Percentiles rank a stretch among this genome's conserved stretches.
phyloP scores from a whole-genome alignment of 2,113 vertebrate species.

The Lophochroa leadbeateri region DNA sequence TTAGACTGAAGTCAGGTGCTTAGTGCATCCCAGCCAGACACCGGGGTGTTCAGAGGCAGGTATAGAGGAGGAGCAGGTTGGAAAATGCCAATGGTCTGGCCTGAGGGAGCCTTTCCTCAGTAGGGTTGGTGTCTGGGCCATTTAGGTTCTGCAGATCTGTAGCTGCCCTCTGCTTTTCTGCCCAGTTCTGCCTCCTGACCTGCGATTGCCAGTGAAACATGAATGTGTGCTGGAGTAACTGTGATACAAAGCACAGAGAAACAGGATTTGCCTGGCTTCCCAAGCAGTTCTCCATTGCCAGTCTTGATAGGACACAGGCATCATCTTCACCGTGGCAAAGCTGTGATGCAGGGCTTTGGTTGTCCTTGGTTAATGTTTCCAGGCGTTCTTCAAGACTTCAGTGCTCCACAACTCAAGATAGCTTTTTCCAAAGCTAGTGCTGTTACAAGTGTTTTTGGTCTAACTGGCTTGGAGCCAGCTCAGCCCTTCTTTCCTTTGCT shows the following conservation, averaged over 20 bases:
- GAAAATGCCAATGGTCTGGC: background rate
- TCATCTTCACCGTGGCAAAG: background rate
- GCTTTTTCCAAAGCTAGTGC: background rate
- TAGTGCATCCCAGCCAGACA: background rate
- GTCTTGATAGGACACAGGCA: background rate
- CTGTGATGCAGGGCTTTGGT: background rate
- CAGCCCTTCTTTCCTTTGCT: background rate
- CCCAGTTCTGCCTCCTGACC: background rate
- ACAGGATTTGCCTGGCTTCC: background rate
- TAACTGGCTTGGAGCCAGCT: background rate
- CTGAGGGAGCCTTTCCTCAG: background rate
- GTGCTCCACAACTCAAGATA: background rate
- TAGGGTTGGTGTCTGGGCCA: background rate
- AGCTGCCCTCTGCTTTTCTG: background rate
- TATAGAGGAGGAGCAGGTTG: background rate
- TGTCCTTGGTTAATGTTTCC: background rate
- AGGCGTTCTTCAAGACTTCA: rapidly evolving
- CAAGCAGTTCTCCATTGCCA: background rate
- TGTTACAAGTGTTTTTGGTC: background rate
- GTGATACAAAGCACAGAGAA: background rate
- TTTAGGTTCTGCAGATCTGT: background rate
- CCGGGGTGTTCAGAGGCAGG: background rate
- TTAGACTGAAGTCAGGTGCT: background rate
- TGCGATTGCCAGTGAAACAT: rapidly evolving
- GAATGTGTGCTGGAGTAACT: background rate